phyloP scores from a whole-genome alignment of 2,888 invertebrate species.

The Apamea anceps region DNA sequence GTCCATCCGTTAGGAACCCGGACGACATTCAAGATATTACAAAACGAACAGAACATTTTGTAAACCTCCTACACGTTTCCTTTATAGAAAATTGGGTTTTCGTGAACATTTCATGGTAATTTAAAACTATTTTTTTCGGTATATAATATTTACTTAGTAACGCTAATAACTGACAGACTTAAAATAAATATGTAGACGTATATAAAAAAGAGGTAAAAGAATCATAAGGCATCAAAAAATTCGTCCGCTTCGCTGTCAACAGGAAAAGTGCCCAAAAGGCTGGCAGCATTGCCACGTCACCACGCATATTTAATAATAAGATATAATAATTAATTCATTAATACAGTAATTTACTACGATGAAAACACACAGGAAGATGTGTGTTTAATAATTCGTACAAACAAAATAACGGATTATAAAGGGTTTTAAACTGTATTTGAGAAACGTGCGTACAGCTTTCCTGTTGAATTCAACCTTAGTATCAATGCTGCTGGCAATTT shows the following conservation, averaged over 20 bases:
- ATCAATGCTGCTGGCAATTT: conserved; percentile 9
- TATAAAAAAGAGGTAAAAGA: not conserved
- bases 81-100: conserved; percentile 32
- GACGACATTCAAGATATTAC: conserved; percentile 30
- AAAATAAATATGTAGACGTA: not conserved
- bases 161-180: not conserved
- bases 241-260: not conserved
- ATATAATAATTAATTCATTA: not conserved
- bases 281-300: too few relatives aligned
- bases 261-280: not conserved
- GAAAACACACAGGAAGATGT: not conserved
- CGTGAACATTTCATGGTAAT: conserved; percentile 32
- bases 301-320: too few relatives aligned
- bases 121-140: not conserved
- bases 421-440: conserved; percentile 15
- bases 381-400: conserved; percentile 10
- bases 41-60: conserved; percentile 25
- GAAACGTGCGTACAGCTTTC: conserved; percentile 9
- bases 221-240: not conserved
- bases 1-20: conserved; percentile 36
- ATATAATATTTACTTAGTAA: not conserved
- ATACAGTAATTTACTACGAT: conserved; percentile 25
- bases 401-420: not conserved
- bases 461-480: conserved; percentile 1
- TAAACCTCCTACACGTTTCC: conserved; percentile 20